Base-by-base conservation (phyloP, 1,140 invertebrate species). In the Eumeta japonica region DNA sequence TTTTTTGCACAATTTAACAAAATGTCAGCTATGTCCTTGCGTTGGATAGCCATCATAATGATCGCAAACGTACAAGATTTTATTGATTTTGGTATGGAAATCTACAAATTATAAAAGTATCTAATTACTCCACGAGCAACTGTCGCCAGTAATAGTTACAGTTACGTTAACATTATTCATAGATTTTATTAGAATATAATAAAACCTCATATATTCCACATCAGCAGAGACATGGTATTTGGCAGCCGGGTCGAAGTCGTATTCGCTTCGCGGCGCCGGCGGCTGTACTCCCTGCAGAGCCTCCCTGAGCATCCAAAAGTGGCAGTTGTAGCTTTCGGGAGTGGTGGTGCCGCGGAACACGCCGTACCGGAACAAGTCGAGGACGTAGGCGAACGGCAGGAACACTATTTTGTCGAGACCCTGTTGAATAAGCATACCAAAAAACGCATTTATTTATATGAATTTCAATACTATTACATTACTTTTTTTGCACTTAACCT, bases 361-460 rank as follows among this genome's bases (percentile, higher is more conserved):
- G 29, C 85, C 81, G 85, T 92, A 96, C 13, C 93, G 78, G 81
- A 88, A 97, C 38, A 86, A 67, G 59, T 97, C 93, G 58, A 94
- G 82, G 3, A 92, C 65, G 45, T 89, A 92, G 1, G 84, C 90
- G 62, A 89, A 96, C 0, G 94, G 92, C 3, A 97, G 62, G 55
- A 95, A 90, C 0, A 85, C 87, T n/a, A 97, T 84, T 68, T 94
- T 94, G 10, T 92, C 82, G 11, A 97, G 67, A 2, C 89, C 90
- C 52, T 80, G 54, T 45, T 58, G 61, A 13, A 11, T 44, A 24
- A n/a, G n/a, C n/a, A 24, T 24, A 7, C 20, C 20, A 24, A n/a
- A 24, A 24, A n/a, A 24, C n/a, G n/a, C 20, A 7, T 24, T n/a
- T 24, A 7, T 24, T 7, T 24, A 7, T 24, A n/a, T n/a, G n/a